Base-by-base conservation (phyloP, 1,140 invertebrate species). In the Hirudo medicinalis region DNA sequence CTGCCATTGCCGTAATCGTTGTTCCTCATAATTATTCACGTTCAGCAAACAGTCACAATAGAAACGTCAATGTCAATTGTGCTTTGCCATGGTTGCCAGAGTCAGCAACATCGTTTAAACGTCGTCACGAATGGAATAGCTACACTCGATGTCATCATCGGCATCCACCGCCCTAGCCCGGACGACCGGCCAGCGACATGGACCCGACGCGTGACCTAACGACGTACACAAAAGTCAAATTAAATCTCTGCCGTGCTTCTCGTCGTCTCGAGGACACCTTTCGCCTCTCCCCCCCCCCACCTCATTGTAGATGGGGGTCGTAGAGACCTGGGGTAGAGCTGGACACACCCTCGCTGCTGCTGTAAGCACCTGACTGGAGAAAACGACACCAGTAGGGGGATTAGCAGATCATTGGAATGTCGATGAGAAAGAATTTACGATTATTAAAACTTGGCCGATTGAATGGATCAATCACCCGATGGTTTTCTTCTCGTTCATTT, bases 241-340 rank as follows among this genome's bases (percentile, higher is more conserved):
- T 29, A 19, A 66, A 63, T 36, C 22, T 63, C 29, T 20, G 29
- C 1, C 22, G 57, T 6, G 29, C 3, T 25, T 63, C 22, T 63
- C 22, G 19, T 63, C 20, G 19, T 63, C 8, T 63, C 57, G 57
- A 25, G 57, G 29, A 0, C n/a, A 54, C 20, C 20, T 36, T 70
- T 11, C 13, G 3, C 43, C 43, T 49, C 43, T 1, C n/a, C 11
- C 43, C 43, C 11, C 43, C 43, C 11, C 43, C 43, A 5, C 43
- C 43, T 49, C 49, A 70, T 49, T 70, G 69, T 22, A 70, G 69
- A 19, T 70, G 69, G 17, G 69, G 69, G 32, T 70, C 69, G 53
- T 70, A 70, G 6, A 70, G 43, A 11, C 69, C 69, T 6, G 69
- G 69, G 19, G 69, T 70, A 15, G 69, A 70, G 29, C 69, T 70